Evolutionary conservation across 1,140 invertebrate species (phyloP), one percentile per base, ranked within the genome.

Genomic region (Pomacea maculata): DNA sequence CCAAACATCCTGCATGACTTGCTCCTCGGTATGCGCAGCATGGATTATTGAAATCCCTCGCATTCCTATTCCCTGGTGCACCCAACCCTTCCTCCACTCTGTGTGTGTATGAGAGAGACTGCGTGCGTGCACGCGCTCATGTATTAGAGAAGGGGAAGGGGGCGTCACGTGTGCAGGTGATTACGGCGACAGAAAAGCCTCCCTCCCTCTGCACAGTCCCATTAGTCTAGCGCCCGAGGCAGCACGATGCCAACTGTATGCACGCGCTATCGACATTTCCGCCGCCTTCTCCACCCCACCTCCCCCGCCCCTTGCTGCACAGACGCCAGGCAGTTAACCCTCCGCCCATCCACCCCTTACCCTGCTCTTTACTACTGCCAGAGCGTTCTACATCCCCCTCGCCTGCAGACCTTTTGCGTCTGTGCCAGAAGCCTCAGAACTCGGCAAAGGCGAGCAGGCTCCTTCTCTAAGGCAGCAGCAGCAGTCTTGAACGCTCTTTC

Each of bases 81-180:
- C 57, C 15, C 85, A 85, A 67, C 55, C 25, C 87, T 88, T 87
- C 87, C 86, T 90, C 85, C 82, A 11, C 21, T 70, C 4, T 74
- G 14, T 75, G 74, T 54, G 57, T 19, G 52, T 55, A 0, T 15
- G 54, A 57, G 74, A 3, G 72, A 52, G 72, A 11, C 1, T 73
- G 34, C 10, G 17, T 73, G 72, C 54, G 72, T 45, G 17, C 54
- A 6, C 12, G 34, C 72, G 15, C 19, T 12, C 21, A 12, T 1
- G 72, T 14, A 6, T 10, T 29, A 21, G 29, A 74, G 12, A 74
- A 54, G 4, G 72, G 72, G 72, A 54, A 29, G 72, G 72, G 34
- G 72, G 5, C 17, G 72, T 34, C 10, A 54, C 34, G 34, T 34
- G 72, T 6, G 72, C 34, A 52, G 45, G 54, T 34, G 54, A 34